phyloP scores from a whole-genome alignment of 2,888 invertebrate genomes.

The Eustalomyia histrio region DNA sequence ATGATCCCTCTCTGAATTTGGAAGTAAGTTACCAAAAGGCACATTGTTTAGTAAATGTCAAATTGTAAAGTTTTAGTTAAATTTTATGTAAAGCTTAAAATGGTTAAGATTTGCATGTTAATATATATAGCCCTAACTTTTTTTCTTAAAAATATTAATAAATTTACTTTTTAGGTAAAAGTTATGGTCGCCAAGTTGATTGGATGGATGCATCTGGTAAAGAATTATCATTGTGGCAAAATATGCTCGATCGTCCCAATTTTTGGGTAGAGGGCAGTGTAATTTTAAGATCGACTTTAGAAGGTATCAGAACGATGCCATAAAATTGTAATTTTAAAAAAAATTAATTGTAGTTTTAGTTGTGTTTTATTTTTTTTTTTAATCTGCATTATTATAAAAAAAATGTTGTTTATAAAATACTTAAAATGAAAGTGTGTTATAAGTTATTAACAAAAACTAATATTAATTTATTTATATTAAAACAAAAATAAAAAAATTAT shows the following conservation, averaged over 20 bases:
- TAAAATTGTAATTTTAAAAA: slow-evolving; percentile 66
- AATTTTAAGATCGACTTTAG: slow-evolving; percentile 89
- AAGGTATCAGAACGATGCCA: slow-evolving; percentile 79
- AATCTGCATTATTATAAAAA: slow-evolving; percentile 17
- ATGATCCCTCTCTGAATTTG: no score
- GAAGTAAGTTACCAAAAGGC: no score
- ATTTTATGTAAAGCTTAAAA: no score
- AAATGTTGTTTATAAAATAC: not conserved
- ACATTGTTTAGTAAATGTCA: no score
- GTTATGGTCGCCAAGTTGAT: slow-evolving; percentile 90
- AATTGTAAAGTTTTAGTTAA: no score
- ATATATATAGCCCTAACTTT: no score
- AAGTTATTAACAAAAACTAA: slow-evolving; percentile 5
- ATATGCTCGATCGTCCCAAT: slow-evolving; percentile 95
- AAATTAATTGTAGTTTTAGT: slow-evolving; percentile 9
- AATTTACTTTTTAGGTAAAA: slow-evolving; percentile 83
- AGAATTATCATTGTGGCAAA: slow-evolving; percentile 94
- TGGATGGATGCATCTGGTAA: slow-evolving; percentile 98
- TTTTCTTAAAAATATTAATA: no score
- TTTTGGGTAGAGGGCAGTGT: slow-evolving; percentile 98
- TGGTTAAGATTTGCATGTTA: no score
- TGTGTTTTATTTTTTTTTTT: slow-evolving; percentile 13
- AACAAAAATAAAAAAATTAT: not conserved
- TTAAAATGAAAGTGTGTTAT: slow-evolving; percentile 31
- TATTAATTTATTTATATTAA: not conserved